These are phyloP conservation scores for Zaprionus capensis DNA, from an alignment of 1,140 invertebrate genomes.

Conservation along the genomic window DNA sequence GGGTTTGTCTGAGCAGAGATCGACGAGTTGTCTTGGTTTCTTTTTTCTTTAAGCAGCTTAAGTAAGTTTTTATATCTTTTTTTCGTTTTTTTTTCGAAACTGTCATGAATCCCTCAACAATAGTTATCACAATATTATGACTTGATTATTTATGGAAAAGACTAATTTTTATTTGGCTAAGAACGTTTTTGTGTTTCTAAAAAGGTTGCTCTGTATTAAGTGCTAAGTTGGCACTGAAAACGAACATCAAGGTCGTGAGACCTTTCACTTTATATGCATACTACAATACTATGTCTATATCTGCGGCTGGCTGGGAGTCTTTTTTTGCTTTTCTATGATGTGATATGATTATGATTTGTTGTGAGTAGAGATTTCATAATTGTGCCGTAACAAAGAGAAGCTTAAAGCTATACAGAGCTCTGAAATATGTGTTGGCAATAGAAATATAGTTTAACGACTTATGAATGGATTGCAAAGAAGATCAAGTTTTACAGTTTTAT, in stretches of 20 bases:
- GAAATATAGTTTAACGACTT: constrained; percentile 52
- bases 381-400: constrained; percentile 39
- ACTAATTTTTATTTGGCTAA: constrained; percentile 74
- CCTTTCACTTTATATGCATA: constrained; percentile 58
- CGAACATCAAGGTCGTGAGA: constrained; percentile 61
- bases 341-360: constrained; percentile 38
- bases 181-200: constrained; percentile 56
- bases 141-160: constrained; percentile 82
- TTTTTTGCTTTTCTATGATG: constrained; percentile 48
- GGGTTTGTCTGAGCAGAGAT: constrained; percentile 21
- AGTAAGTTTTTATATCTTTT: constrained; percentile 25
- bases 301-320: constrained; percentile 45
- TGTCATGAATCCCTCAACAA: constrained; percentile 37
- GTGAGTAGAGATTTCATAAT: constrained; percentile 36
- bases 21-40: constrained; percentile 11
- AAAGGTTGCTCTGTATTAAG: constrained; percentile 73
- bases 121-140: constrained; percentile 79
- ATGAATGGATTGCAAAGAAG: background rate
- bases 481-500: background rate
- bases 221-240: constrained; percentile 70
- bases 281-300: background rate
- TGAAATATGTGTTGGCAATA: constrained; percentile 30
- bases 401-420: constrained; percentile 28
- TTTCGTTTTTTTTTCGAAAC: background rate
- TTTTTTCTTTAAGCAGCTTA: constrained; percentile 46